Base-by-base conservation (phyloP, 2,113 vertebrate species). In the Caloenas nicobarica region DNA sequence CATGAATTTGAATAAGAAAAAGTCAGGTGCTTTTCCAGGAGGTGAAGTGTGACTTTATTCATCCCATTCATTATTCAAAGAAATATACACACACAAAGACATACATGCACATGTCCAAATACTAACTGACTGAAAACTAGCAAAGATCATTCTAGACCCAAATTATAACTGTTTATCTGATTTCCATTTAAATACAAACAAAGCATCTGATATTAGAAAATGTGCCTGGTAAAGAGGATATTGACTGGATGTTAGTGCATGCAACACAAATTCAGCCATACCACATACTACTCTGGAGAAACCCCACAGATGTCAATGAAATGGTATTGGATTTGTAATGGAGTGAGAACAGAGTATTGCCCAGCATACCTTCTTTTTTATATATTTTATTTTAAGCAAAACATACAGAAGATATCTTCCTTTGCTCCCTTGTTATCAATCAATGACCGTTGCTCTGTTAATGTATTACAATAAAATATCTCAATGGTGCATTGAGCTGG, bases 401-500 rank as follows among this genome's bases (percentile, higher is more conserved):
- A 86, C 60, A 92, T 44, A 60, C 21, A 69, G 58, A 65, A 95
- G 58, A 96, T 93, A 95, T 95, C 60, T 91, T 84, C 56, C 44
- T 91, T 94, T 73, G 31, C 90, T 96, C 79, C 77, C 72, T 50
- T 81, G 79, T 87, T 91, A 97, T 96, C 95, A 96, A 96, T 97
- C 96, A 96, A 97, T 96, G 93, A 89, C 86, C 61, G 85, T 87
- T 92, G 90, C 93, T 83, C 70, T 95, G 48, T 96, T 97, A 97
- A 97, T 94, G 95, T 86, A 86, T 95, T 96, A 92, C 95, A 93
- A 96, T 97, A 96, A 97, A 97, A 94, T 94, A 93, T 91, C 93
- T 97, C 92, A 95, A 90, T 0, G 8, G 73, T 91, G 87, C 88
- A 95, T 94, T 94, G 91, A 96, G 38, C 86, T 82, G 86, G 31